Evolutionary conservation across 30 jellyfish, hydroid and myxozoan genomes (phyloP).

Genomic region (Mastigias papua): DNA sequence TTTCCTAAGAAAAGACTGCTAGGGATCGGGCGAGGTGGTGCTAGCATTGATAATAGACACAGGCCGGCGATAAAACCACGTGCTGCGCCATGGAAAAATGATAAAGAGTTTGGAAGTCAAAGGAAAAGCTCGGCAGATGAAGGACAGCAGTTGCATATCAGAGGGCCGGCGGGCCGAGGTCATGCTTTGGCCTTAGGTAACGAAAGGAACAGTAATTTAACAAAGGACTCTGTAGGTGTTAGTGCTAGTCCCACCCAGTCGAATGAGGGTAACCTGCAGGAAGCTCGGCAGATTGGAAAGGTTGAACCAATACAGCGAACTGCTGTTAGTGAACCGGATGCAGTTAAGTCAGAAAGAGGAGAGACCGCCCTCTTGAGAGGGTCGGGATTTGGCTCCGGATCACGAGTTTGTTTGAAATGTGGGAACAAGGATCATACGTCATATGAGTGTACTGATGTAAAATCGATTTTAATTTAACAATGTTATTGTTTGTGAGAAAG

Average conservation of each 20-base stretch:
- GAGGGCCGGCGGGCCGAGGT: neutral
- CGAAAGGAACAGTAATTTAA: neutral
- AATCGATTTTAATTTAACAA: slow-evolving; percentile 1
- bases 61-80: neutral
- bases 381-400: slow-evolving; percentile 4
- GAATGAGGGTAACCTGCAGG: neutral
- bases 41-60: neutral
- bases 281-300: slow-evolving; percentile 3
- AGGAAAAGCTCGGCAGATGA: neutral
- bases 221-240: neutral
- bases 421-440: slow-evolving; percentile 17
- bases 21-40: slow-evolving; percentile 42
- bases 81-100: neutral
- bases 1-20: neutral
- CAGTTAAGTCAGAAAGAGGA: neutral
- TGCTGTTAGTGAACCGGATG: neutral
- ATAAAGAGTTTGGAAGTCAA: neutral
- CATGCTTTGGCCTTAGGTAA: neutral
- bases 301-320: slow-evolving; percentile 20
- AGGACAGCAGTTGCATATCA: neutral
- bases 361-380: neutral
- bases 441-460: slow-evolving; percentile 12
- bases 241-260: neutral
- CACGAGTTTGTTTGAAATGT: neutral
- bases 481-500: too few species aligned